Percentiles rank a stretch among this genome's conserved stretches.
Evolutionary conservation across 2,797 vertebrate species (phyloP).

Genomic region (Sitta carolinensis): DNA sequence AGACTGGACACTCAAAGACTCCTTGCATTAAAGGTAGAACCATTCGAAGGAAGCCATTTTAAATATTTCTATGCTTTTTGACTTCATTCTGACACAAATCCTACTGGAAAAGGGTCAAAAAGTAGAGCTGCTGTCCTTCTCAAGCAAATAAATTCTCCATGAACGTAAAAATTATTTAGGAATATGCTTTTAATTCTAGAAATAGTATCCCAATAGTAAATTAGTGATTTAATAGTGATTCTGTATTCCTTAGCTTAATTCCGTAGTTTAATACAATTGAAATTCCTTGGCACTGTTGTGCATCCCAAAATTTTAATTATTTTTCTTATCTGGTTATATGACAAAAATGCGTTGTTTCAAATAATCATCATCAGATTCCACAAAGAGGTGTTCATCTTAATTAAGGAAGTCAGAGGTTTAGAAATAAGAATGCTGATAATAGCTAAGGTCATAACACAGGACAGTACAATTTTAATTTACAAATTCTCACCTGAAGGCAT

Average conservation of each 20-base stretch:
- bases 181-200: not conserved
- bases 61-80: not conserved
- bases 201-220: not conserved
- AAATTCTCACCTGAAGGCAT: not conserved
- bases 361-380: conserved; percentile 5
- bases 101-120: not conserved
- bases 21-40: not conserved
- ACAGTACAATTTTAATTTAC: not conserved
- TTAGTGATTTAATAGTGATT: too few species aligned
- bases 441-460: not conserved
- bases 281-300: not conserved
- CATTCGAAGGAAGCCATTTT: not conserved
- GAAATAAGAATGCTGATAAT: not conserved
- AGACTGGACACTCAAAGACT: not conserved
- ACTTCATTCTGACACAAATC: not conserved
- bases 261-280: not conserved
- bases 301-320: not conserved
- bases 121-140: not conserved
- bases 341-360: conserved; percentile 26
- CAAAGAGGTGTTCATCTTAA: not conserved
- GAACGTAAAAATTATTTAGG: not conserved
- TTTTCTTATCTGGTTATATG: conserved; percentile 29
- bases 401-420: not conserved
- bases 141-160: not conserved
- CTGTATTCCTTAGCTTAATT: too few species aligned